Evolutionary conservation across 2,113 vertebrate species (phyloP).

Genomic region (Empidonax alnorum): DNA sequence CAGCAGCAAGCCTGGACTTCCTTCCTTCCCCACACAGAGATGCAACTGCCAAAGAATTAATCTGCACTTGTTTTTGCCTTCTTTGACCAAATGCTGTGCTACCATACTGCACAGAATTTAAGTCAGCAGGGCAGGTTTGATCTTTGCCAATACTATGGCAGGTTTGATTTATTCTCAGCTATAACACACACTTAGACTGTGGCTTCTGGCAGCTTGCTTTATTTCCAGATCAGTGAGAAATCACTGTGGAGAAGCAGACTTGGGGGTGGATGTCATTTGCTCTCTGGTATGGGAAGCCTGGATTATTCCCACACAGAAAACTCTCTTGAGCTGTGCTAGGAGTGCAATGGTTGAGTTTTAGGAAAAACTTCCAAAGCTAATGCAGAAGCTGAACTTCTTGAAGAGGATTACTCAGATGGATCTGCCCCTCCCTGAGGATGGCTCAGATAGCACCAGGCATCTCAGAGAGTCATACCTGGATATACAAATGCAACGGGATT

Average conservation of each 20-base stretch:
- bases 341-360: neutral
- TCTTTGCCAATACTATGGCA: conserved; percentile 22
- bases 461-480: neutral
- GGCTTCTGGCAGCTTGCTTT: conserved; percentile 6
- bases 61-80: neutral
- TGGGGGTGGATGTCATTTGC: neutral
- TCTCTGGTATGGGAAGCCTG: neutral
- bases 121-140: conserved; percentile 21
- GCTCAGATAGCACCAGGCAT: neutral
- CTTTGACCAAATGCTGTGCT: conserved; percentile 34
- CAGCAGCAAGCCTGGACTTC: neutral
- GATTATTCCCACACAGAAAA: neutral
- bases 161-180: conserved; percentile 53
- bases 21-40: neutral
- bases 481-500: neutral
- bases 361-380: neutral
- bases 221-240: conserved; percentile 35
- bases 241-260: neutral
- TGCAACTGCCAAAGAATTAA: conserved; percentile 11
- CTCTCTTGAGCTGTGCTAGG: neutral
- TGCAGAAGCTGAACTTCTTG: neutral
- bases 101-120: conserved; percentile 13
- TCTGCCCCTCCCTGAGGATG: neutral
- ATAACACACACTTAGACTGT: neutral
- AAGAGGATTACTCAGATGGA: neutral